Percentiles rank a stretch among this genome's conserved stretches.
These are phyloP conservation scores for Celastrina argiolus DNA, from an alignment of 2,888 invertebrate species.

Conservation along the genomic window DNA sequence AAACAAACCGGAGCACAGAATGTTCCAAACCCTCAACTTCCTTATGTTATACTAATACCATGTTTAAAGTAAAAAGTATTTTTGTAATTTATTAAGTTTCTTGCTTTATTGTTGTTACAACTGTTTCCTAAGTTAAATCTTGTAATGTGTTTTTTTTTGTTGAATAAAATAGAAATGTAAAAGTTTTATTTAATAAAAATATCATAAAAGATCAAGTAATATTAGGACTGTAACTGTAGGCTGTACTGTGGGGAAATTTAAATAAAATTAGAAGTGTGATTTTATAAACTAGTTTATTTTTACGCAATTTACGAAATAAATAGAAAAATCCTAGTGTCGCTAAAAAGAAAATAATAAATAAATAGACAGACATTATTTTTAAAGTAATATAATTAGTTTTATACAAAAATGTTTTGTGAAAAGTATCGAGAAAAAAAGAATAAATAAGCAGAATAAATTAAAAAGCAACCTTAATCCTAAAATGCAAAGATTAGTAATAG, in stretches of 20 bases:
- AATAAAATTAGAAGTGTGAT: not conserved
- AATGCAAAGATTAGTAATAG: not conserved
- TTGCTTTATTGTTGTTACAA: slow-evolving; percentile 31
- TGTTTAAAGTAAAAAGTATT: not conserved
- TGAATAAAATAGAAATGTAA: too few relatives aligned
- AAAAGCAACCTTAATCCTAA: not conserved
- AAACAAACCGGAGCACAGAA: not conserved
- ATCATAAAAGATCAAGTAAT: too few relatives aligned
- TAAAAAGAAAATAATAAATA: slow-evolving; percentile 1
- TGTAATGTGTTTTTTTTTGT: too few relatives aligned
- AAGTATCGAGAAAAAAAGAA: not conserved
- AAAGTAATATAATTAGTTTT: not conserved
- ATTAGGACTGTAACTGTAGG: too few relatives aligned
- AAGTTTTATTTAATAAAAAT: too few relatives aligned
- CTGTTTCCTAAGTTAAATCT: not conserved
- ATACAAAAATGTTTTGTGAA: not conserved
- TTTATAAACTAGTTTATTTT: not conserved
- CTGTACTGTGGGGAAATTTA: not conserved
- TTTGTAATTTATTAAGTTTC: slow-evolving; percentile 27
- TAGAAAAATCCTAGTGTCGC: not conserved
- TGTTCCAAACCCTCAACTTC: not conserved
- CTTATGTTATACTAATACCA: slow-evolving; percentile 14
- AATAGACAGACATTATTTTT: not conserved
- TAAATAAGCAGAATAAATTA: slow-evolving; percentile 8
- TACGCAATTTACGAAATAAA: not conserved